Conservation (phyloP, 2,888 invertebrate species). For the Anodontia alba region DNA sequence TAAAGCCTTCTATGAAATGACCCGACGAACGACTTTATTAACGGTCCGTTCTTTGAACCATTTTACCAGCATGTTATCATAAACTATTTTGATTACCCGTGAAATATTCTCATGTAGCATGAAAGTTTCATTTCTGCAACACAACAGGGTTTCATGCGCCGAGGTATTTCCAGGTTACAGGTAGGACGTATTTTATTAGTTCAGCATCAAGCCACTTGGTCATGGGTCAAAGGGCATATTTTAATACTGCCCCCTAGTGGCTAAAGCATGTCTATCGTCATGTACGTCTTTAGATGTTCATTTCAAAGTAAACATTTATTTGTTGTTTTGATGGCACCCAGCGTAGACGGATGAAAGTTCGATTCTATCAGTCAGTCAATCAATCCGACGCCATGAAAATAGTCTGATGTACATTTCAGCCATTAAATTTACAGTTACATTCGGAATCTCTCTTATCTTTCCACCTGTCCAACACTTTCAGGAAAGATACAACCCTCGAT, state of each 20-base stretch:
- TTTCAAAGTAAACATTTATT: constrained; percentile 15
- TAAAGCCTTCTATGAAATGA: too few species aligned
- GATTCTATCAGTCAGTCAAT: constrained; percentile 6
- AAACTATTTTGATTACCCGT: not conserved
- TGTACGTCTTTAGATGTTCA: not conserved
- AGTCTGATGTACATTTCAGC: not conserved
- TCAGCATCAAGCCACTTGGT: not conserved
- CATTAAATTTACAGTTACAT: constrained; percentile 26
- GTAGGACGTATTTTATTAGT: not conserved
- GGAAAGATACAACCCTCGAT: not conserved
- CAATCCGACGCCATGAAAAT: not conserved
- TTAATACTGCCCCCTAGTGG: constrained; percentile 15
- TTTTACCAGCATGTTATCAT: not conserved
- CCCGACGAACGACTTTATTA: too few species aligned
- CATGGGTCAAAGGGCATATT: not conserved
- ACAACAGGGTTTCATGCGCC: not conserved
- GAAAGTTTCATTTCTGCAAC: not conserved
- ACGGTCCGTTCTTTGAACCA: not conserved
- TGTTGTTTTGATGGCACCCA: constrained; percentile 14
- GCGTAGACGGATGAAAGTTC: constrained; percentile 1
- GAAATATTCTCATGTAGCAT: not conserved
- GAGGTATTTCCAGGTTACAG: not conserved
- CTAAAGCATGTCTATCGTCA: constrained; percentile 1
- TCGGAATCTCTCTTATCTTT: constrained; percentile 42
- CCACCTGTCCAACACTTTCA: constrained; percentile 50